Evolutionary conservation across 2,797 vertebrate genomes (phyloP).

Genomic region (Erethizon dorsatum): DNA sequence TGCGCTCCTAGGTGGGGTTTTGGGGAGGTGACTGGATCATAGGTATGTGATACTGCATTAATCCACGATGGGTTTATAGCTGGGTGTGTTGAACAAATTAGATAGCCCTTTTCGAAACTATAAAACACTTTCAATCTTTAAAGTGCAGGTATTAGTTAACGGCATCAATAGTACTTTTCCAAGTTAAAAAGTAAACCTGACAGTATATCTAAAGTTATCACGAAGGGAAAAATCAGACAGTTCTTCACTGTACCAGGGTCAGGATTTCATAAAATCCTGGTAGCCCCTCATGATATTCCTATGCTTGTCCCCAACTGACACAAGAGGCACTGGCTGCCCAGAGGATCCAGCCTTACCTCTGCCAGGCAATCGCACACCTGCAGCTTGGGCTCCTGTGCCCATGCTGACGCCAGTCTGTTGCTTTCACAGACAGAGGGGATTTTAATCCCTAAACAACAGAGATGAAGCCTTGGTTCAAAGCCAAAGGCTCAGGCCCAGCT

Average conservation of each 20-base stretch:
- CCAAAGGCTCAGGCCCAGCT: not conserved
- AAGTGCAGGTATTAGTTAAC: not conserved
- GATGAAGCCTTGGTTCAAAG: slow-evolving; percentile 17
- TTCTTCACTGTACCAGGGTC: not conserved
- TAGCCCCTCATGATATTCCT: not conserved
- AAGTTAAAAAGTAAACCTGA: not conserved
- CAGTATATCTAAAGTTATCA: not conserved
- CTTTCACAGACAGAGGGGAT: not conserved
- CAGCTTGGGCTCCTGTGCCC: not conserved
- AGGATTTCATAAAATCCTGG: not conserved
- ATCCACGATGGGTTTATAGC: not conserved
- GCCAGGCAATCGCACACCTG: not conserved
- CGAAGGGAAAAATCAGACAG: not conserved
- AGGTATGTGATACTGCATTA: not conserved
- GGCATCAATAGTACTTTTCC: not conserved
- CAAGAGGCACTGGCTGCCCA: too few relatives aligned
- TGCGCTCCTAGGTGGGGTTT: not conserved
- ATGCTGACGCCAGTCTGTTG: not conserved
- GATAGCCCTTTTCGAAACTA: not conserved
- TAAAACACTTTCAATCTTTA: not conserved
- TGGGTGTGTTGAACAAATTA: not conserved
- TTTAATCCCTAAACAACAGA: slow-evolving; percentile 38
- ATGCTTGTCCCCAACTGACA: not conserved
- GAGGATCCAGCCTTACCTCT: not conserved
- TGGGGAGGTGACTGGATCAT: not conserved